Evolutionary conservation across 2,888 invertebrate species (phyloP).

Genomic region (Euphydryas editha): DNA sequence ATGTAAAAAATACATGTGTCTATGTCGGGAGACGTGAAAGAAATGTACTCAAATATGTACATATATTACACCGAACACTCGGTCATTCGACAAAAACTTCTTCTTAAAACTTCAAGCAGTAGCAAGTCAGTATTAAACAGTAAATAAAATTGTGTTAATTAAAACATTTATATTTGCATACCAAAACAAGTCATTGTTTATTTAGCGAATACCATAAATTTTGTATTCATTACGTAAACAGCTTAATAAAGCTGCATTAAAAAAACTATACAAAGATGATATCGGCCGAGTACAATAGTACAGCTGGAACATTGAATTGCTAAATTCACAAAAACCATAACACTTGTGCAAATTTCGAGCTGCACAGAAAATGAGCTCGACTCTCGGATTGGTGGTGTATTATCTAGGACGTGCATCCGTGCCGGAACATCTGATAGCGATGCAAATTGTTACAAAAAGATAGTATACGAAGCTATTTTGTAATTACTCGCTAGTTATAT

Average conservation of each 20-base stretch:
- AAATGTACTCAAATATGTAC: too few relatives aligned
- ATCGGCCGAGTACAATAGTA: conserved; percentile 10
- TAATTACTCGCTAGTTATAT: conserved; percentile 6
- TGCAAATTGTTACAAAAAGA: conserved; percentile 62
- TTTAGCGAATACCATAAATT: background rate
- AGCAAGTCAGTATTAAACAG: background rate
- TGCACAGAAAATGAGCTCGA: conserved; percentile 38
- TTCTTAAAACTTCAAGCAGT: background rate
- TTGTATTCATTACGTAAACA: background rate
- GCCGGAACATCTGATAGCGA: conserved; percentile 65
- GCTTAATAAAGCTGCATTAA: conserved; percentile 1
- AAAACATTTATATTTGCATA: conserved; percentile 5
- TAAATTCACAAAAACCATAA: conserved; percentile 28
- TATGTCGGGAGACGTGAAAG: too few relatives aligned
- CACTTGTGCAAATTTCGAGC: conserved; percentile 50
- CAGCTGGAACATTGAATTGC: conserved; percentile 21
- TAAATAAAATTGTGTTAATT: conserved; percentile 4
- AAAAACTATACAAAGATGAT: background rate
- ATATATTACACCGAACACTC: too few relatives aligned
- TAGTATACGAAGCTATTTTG: conserved; percentile 28
- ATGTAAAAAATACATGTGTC: too few relatives aligned
- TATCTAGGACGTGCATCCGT: conserved; percentile 73
- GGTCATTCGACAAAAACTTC: too few relatives aligned
- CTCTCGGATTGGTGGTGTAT: conserved; percentile 51
- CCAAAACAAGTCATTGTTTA: conserved; percentile 4